phyloP scores from a whole-genome alignment of 1,140 invertebrate genomes.

The Pinna nobilis region DNA sequence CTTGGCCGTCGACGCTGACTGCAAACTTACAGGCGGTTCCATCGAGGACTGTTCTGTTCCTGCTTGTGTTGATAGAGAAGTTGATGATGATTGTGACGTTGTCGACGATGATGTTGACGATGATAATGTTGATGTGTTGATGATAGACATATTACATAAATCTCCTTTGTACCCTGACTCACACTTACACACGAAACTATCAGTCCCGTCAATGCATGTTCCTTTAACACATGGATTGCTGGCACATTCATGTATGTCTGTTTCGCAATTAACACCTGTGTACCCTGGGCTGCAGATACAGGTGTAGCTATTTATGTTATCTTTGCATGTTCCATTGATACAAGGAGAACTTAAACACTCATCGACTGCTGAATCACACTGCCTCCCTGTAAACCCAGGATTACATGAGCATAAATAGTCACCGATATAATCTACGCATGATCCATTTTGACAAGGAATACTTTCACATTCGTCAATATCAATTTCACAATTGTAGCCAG shows the following conservation, averaged over 20 bases:
- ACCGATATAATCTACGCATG: not conserved
- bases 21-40: too few relatives aligned
- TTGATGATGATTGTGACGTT: too few relatives aligned
- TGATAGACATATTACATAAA: too few relatives aligned
- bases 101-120: too few relatives aligned
- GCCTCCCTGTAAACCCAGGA: not conserved
- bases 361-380: constrained; percentile 1
- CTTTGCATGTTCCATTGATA: not conserved
- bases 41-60: too few relatives aligned
- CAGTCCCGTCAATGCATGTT: constrained; percentile 46
- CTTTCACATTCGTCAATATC: constrained; percentile 1
- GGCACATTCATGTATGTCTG: constrained; percentile 57
- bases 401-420: not conserved
- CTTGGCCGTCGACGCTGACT: too few relatives aligned
- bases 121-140: too few relatives aligned
- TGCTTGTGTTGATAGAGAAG: too few relatives aligned
- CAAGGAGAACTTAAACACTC: constrained; percentile 11
- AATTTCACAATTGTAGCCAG: not conserved
- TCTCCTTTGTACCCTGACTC: constrained; percentile 20
- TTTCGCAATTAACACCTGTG: not conserved
- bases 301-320: not conserved
- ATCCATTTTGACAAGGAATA: not conserved
- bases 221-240: constrained; percentile 53
- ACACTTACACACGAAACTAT: constrained; percentile 57
- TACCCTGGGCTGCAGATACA: constrained; percentile 8